Conservation (phyloP, 2,797 vertebrate genomes). For the Emydoidea blandingii region DNA sequence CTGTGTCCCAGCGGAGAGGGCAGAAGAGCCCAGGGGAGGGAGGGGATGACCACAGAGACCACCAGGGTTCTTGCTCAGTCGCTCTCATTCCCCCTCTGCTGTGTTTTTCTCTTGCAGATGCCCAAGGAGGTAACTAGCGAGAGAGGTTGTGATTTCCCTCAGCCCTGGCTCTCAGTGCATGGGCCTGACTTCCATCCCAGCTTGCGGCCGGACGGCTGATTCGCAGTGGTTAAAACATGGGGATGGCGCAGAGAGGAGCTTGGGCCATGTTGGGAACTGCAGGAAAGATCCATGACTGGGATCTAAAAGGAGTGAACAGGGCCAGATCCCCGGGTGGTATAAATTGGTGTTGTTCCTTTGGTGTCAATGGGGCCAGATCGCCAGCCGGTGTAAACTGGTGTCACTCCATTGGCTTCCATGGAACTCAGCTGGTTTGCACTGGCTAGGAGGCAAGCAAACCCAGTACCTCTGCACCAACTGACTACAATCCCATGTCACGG, state of each 20-base stretch:
- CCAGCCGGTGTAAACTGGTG: too few species aligned
- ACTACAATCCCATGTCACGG: not conserved
- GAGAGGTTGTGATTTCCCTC: too few species aligned
- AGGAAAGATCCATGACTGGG: not conserved
- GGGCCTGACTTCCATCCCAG: too few species aligned
- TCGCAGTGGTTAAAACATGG: not conserved
- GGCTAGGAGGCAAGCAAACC: too few species aligned
- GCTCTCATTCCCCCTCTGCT: not conserved
- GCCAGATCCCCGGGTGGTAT: not conserved
- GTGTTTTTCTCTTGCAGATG: not conserved
- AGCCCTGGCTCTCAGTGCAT: too few species aligned
- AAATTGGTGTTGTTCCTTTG: not conserved
- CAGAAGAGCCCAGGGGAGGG: not conserved
- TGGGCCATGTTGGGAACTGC: not conserved
- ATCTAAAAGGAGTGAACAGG: not conserved
- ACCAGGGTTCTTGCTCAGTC: accelerated
- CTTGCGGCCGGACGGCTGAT: too few species aligned
- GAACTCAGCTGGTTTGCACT: too few species aligned
- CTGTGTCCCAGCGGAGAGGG: too few species aligned
- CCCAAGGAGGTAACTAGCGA: not conserved
- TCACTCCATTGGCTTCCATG: too few species aligned
- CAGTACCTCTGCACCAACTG: too few species aligned
- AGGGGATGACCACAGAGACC: not conserved
- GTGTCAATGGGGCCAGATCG: too few species aligned
- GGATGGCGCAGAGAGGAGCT: accelerated